Evolutionary conservation across 53 echinoderm and acorn worm species (phyloP), one percentile per base, ranked within the genome.

Genomic region (Pentamera pediparva): DNA sequence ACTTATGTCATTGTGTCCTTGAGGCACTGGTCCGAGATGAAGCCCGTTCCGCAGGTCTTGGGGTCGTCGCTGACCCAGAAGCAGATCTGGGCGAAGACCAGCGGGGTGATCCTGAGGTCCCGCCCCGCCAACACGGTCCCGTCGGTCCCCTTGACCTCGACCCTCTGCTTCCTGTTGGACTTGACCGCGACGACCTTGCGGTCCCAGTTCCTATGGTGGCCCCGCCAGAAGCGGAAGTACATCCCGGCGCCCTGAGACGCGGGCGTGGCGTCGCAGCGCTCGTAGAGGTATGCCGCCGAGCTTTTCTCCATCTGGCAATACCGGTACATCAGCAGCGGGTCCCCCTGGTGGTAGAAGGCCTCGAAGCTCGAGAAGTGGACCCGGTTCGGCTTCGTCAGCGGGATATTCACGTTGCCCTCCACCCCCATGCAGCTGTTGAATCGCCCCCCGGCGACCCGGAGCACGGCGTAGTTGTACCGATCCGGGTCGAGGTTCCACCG

Each of bases 1-100:
- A 76, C 8, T 45, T 37, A n/a, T n/a, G n/a, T n/a, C n/a, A n/a
- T n/a, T n/a, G n/a, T n/a, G n/a, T n/a, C n/a, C 71, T 35, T 71
- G 3, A 82, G 35, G 22, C 82, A 83, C 21, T 38, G 55, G 72
- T 83, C 77, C 7, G 77, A 61, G 12, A 83, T 83, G 37, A 69
- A 38, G 3, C 83, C 83, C 5, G 69, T 69, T 22, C 83, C 77
- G 22, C 83, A 83, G 21, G 32, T 70, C 37, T 77, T 76, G 35
- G 83, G 84, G 37, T 84, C 79, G n/a, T 89, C 73, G 25, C 81
- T 89, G 4, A 90, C 76, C 93, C 93, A 93, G 84, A 80, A 94
- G 59, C 94, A 94, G 32, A 94, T 87, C 43, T 90, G 94, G 18
- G 81, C 94, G 51, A 86, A 94, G 27, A 90, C 90, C 15, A 94